A percentile compares a stretch with the other conserved stretches of the same genome.
Conservation (phyloP, 2,888 invertebrate species). For the Enchytraeus crypticus region DNA sequence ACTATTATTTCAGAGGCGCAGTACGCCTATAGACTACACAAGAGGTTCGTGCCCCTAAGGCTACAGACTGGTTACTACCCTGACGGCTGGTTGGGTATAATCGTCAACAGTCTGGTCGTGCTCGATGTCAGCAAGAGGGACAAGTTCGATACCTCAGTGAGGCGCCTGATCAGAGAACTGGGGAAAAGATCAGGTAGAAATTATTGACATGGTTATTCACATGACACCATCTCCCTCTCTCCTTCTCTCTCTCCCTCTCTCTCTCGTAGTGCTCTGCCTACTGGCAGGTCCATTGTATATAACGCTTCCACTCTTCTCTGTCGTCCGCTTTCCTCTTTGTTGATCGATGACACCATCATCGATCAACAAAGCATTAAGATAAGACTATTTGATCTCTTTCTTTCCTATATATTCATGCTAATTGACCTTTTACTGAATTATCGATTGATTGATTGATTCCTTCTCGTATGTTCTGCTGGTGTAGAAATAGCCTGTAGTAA, state of each 20-base stretch:
- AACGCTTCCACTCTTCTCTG: too few relatives aligned
- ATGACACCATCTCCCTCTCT: neutral
- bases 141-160: constrained; percentile 29
- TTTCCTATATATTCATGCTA: too few relatives aligned
- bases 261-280: too few relatives aligned
- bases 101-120: constrained; percentile 18
- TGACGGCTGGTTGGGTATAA: constrained; percentile 21
- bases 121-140: constrained; percentile 29
- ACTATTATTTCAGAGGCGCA: too few relatives aligned
- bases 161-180: constrained; percentile 34
- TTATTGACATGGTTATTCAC: neutral
- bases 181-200: constrained; percentile 29
- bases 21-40: constrained; percentile 13
- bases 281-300: too few relatives aligned
- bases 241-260: neutral
- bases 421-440: too few relatives aligned
- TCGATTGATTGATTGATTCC: too few relatives aligned
- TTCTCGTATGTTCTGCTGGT: too few relatives aligned
- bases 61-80: constrained; percentile 13
- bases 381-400: too few relatives aligned
- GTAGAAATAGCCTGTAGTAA: too few relatives aligned
- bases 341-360: neutral
- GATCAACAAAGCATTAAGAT: neutral
- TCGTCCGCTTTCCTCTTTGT: too few relatives aligned
- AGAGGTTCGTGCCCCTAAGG: constrained; percentile 14